These are phyloP conservation scores for Cybosia mesomella DNA, from an alignment of 2,888 invertebrate genomes.

Conservation along the genomic window DNA sequence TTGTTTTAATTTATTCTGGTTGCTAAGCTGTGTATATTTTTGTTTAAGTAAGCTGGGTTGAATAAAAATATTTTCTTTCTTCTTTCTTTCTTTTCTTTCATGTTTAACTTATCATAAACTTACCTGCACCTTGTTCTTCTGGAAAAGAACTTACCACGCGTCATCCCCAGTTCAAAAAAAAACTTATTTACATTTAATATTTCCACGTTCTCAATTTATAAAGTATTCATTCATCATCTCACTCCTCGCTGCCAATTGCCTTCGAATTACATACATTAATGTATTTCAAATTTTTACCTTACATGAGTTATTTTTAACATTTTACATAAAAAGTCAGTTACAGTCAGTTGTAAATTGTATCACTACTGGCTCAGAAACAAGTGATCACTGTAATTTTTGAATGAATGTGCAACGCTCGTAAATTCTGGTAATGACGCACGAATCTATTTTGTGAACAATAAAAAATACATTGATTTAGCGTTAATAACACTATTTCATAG, in stretches of 20 bases:
- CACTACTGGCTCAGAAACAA: neutral
- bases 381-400: neutral
- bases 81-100: too few species aligned
- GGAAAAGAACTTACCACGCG: neutral
- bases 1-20: too few species aligned
- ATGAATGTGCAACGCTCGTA: neutral
- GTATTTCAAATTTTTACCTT: too few species aligned
- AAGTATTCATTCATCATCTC: neutral
- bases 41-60: too few species aligned
- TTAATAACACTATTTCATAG: constrained; percentile 21
- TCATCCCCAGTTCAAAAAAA: neutral
- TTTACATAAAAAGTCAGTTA: too few species aligned
- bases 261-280: neutral
- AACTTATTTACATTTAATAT: neutral
- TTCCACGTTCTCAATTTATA: neutral
- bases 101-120: too few species aligned
- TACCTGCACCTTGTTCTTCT: neutral
- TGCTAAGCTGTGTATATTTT: too few species aligned
- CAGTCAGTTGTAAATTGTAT: neutral
- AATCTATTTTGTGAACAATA: constrained; percentile 14
- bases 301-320: neutral
- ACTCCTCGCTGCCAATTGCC: neutral
- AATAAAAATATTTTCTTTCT: too few species aligned
- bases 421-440: constrained; percentile 22
- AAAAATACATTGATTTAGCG: constrained; percentile 21